These are phyloP conservation scores for Thinocorus orbignyianus DNA, from an alignment of 2,113 vertebrate genomes.

Conservation along the genomic window DNA sequence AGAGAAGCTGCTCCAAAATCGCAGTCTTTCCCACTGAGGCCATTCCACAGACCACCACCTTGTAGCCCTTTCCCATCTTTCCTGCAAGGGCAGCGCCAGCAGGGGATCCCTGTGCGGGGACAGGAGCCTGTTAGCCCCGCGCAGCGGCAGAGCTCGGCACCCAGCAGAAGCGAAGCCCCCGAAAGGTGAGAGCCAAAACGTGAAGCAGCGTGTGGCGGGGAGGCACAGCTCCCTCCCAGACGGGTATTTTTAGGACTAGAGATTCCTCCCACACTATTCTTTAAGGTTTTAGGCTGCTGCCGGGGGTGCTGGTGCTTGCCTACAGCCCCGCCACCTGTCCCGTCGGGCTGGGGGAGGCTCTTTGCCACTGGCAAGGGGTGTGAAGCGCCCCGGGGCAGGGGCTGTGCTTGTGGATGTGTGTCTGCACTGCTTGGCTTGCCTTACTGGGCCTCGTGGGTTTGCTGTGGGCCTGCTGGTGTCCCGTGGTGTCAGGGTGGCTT, in stretches of 20 bases:
- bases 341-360: background rate
- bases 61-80: constrained; percentile 93
- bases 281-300: background rate
- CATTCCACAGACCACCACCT: constrained; percentile 92
- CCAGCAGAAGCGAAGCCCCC: background rate
- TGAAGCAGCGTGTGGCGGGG: background rate
- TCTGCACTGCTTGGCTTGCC: accelerated
- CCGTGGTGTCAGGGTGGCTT: background rate
- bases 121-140: background rate
- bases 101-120: background rate
- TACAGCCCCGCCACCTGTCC: background rate
- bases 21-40: constrained; percentile 92
- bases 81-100: background rate
- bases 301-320: background rate
- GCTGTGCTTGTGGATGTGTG: background rate
- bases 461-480: background rate
- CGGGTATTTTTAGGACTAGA: constrained; percentile 40
- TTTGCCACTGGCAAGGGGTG: background rate
- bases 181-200: background rate
- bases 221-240: constrained; percentile 4
- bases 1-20: constrained; percentile 91
- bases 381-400: background rate
- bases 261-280: constrained; percentile 39
- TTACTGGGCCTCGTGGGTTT: background rate
- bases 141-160: accelerated